These are phyloP conservation scores for Sisyra terminalis DNA, from an alignment of 2,888 invertebrate species.

Conservation along the genomic window DNA sequence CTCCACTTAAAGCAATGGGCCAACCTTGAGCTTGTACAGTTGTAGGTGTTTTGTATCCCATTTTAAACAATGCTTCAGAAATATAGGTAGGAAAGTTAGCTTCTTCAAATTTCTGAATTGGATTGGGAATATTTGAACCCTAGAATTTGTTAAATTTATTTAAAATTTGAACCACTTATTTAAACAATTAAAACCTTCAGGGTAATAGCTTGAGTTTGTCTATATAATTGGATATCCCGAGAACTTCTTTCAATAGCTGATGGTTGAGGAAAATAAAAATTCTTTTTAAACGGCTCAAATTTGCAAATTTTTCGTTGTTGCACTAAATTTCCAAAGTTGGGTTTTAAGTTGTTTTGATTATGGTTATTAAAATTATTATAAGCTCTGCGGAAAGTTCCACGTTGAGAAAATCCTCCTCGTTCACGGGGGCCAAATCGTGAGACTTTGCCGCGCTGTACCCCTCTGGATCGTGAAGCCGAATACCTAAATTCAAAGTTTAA, in stretches of 20 bases:
- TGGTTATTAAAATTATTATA: conserved; percentile 30
- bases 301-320: conserved; percentile 78
- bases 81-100: conserved; percentile 74
- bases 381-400: conserved; percentile 33
- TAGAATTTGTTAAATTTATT: conserved; percentile 1
- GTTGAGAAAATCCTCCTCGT: conserved; percentile 30
- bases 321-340: conserved; percentile 65
- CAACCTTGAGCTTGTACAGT: conserved; percentile 92
- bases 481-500: background rate
- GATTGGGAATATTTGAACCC: conserved; percentile 68
- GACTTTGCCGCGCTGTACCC: conserved; percentile 30
- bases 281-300: conserved; percentile 79
- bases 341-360: conserved; percentile 26
- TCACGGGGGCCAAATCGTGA: conserved; percentile 35
- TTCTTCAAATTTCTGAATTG: conserved; percentile 79
- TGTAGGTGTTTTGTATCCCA: conserved; percentile 78
- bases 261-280: conserved; percentile 78
- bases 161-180: no score
- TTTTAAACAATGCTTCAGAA: conserved; percentile 57
- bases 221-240: conserved; percentile 60
- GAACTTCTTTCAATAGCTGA: conserved; percentile 46
- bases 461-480: conserved; percentile 29
- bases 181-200: conserved; percentile 31
- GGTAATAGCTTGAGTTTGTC: conserved; percentile 69
- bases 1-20: conserved; percentile 85